A percentile compares a stretch with the other conserved stretches of the same genome.
Conservation (phyloP, 2,888 invertebrate species). For the Cantharis lateralis region DNA sequence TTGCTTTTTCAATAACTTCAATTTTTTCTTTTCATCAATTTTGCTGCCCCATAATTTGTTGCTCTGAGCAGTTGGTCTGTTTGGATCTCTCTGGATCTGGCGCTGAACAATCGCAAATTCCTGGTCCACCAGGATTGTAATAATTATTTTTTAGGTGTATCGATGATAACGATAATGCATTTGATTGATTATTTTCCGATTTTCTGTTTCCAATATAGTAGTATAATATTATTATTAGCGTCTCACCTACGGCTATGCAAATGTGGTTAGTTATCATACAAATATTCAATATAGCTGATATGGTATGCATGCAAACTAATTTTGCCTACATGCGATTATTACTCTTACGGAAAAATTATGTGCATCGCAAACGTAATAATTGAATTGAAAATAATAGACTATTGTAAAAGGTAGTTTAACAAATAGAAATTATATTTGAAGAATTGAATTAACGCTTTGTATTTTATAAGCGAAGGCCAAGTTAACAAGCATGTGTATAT, state of each 20-base stretch:
- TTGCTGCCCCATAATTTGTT: too few species aligned
- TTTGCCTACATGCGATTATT: neutral
- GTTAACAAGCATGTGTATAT: neutral
- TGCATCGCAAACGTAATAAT: neutral
- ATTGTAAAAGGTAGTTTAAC: neutral
- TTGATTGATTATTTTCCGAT: conserved; percentile 11
- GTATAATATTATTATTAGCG: too few species aligned
- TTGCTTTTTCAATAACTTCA: too few species aligned
- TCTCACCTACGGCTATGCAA: neutral
- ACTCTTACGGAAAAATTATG: neutral
- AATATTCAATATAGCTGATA: neutral
- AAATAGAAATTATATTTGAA: neutral
- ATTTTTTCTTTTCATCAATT: too few species aligned
- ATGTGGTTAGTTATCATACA: neutral
- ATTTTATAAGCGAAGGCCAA: neutral
- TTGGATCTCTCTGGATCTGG: too few species aligned
- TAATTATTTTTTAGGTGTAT: neutral
- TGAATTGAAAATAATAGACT: neutral
- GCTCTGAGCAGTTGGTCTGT: too few species aligned
- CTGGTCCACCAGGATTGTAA: too few species aligned
- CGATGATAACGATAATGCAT: neutral
- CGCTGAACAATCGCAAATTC: too few species aligned
- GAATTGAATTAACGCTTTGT: neutral
- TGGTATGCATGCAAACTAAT: neutral
- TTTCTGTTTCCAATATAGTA: neutral